These are phyloP conservation scores for Episyrphus balteatus DNA, from an alignment of 1,140 invertebrate species.

Conservation along the genomic window DNA sequence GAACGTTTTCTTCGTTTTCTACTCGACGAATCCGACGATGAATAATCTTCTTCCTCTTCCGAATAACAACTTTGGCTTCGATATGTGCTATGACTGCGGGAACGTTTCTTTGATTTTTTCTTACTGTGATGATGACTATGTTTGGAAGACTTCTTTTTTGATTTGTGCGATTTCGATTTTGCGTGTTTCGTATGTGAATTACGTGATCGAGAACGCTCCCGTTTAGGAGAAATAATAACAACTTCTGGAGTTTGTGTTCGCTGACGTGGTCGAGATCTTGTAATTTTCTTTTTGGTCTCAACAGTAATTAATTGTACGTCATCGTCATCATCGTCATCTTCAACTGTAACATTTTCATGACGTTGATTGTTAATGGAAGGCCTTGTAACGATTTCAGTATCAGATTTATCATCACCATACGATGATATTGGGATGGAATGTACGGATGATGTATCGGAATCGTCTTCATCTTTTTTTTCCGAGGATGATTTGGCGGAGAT, in stretches of 20 bases:
- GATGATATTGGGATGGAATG: constrained; percentile 34
- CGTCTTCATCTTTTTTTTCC: constrained; percentile 2
- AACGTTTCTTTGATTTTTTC: background rate
- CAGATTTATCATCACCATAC: constrained; percentile 14
- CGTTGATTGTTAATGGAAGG: background rate
- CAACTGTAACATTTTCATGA: too few species aligned
- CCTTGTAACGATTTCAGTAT: constrained; percentile 1
- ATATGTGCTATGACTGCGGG: background rate
- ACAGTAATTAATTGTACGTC: constrained; percentile 27
- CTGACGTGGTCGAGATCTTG: background rate
- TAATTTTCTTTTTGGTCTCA: constrained; percentile 22
- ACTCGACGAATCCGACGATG: background rate
- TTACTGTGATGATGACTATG: background rate
- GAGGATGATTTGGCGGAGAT: too few species aligned
- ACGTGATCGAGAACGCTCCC: background rate
- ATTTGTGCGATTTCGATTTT: too few species aligned
- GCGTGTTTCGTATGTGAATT: background rate
- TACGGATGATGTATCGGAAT: constrained; percentile 24
- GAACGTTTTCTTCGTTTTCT: background rate
- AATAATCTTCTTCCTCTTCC: too few species aligned
- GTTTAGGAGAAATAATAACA: background rate
- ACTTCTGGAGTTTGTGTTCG: background rate
- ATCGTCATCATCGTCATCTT: constrained; percentile 18
- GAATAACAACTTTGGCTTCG: background rate
- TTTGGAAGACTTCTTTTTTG: background rate